phyloP scores from a whole-genome alignment of 2,113 vertebrate species.

The Channa maculata region DNA sequence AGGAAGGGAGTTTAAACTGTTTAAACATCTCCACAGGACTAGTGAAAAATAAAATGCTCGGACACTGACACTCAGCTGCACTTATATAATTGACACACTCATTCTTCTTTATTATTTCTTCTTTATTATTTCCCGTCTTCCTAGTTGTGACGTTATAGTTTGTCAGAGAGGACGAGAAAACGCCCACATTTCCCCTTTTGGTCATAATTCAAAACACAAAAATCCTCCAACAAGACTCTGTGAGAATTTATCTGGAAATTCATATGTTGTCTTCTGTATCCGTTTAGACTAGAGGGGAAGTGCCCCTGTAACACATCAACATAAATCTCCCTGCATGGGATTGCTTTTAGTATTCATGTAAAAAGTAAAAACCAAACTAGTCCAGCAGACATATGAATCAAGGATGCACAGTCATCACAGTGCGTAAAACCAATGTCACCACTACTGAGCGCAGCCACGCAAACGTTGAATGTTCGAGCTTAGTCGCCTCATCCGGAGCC shows the following conservation, averaged over 20 bases:
- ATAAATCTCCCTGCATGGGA: background rate
- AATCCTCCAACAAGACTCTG: background rate
- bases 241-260: background rate
- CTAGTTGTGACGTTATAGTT: background rate
- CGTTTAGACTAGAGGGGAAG: background rate
- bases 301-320: background rate
- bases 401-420: background rate
- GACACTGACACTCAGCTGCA: background rate
- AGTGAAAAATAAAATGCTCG: too few species aligned
- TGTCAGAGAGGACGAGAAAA: background rate
- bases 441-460: background rate
- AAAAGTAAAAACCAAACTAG: rapidly evolving
- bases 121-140: too few species aligned
- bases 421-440: constrained; percentile 24
- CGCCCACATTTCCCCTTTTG: background rate
- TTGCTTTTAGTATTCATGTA: background rate
- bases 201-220: background rate
- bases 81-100: background rate
- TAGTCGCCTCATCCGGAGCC: constrained; percentile 18
- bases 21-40: too few species aligned
- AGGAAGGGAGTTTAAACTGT: background rate
- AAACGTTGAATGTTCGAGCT: background rate
- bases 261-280: background rate
- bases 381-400: background rate
- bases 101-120: background rate